Evolutionary conservation across 2,888 invertebrate genomes (phyloP), one percentile per base, ranked within the genome.

Genomic region (Zaprionus obscuricornis): DNA sequence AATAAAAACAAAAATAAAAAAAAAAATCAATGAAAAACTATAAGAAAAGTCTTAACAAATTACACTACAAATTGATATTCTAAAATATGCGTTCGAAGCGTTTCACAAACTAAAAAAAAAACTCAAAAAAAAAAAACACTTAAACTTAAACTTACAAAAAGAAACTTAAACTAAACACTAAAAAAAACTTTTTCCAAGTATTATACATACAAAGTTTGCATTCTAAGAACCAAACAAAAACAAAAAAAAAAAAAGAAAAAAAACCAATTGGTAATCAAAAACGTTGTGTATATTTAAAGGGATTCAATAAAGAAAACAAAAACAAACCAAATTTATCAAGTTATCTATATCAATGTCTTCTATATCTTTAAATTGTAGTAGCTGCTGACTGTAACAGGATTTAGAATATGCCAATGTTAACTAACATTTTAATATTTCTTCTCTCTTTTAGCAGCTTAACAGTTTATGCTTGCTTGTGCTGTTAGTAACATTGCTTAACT

Each of bases 31-130:
- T 39, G 31, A 31, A 27, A 24, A 26, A 17, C 49, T 40, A 31
- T 20, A 33, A 56, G 49, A 17, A 29, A 50, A 34, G 43, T 22
- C 13, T 11, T 20, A 17, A 11, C 11, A 39, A 55, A 49, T 62
- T 56, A 60, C 47, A 63, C 46, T 60, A 70, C 55, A 69, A 65
- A 77, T 70, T 60, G 65, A 74, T 81, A 78, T 78, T 78, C 78
- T 78, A 78, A 78, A 78, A 67, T 74, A 81, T 81, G 66, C 85
- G 78, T 79, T 79, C 51, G 66, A 79, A 79, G 78, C 82, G 78
- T 79, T 79, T 79, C 82, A 83, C 52, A 76, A 63, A 46, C 42
- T 33, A 66, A 73, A 68, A 63, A 50, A 57, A 50, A 60, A 65
- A 45, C 18, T 13, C 47, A 55, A 37, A 5, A 43, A 47, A 5